These are phyloP conservation scores for Catharus ustulatus DNA, from an alignment of 2,797 vertebrate genomes.

Conservation along the genomic window DNA sequence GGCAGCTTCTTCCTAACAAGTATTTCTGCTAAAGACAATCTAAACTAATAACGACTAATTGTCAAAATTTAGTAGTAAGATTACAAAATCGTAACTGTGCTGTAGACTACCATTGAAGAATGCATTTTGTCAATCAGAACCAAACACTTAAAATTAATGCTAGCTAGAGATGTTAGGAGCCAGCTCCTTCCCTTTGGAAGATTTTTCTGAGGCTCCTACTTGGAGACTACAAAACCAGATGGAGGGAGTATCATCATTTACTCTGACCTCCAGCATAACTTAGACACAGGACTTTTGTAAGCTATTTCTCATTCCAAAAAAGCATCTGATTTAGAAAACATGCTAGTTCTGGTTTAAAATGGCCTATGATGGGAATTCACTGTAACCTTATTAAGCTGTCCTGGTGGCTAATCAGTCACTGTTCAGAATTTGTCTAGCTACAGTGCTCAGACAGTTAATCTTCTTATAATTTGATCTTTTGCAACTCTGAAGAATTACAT, in stretches of 20 bases:
- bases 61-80: background rate
- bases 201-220: background rate
- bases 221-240: background rate
- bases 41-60: background rate
- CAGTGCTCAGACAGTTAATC: conserved; percentile 19
- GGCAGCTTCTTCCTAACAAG: background rate
- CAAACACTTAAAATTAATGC: background rate
- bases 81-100: background rate
- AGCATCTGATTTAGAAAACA: conserved; percentile 2
- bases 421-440: background rate
- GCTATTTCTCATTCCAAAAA: background rate
- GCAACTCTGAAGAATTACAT: background rate
- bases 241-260: background rate
- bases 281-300: background rate
- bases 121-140: conserved; percentile 3
- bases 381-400: background rate
- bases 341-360: background rate
- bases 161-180: background rate
- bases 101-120: background rate
- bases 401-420: background rate
- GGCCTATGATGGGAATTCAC: background rate
- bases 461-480: conserved; percentile 28
- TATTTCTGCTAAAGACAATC: background rate
- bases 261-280: background rate
- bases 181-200: background rate